phyloP scores from a whole-genome alignment of 2,888 invertebrate genomes.

The Herminia tarsipennalis region DNA sequence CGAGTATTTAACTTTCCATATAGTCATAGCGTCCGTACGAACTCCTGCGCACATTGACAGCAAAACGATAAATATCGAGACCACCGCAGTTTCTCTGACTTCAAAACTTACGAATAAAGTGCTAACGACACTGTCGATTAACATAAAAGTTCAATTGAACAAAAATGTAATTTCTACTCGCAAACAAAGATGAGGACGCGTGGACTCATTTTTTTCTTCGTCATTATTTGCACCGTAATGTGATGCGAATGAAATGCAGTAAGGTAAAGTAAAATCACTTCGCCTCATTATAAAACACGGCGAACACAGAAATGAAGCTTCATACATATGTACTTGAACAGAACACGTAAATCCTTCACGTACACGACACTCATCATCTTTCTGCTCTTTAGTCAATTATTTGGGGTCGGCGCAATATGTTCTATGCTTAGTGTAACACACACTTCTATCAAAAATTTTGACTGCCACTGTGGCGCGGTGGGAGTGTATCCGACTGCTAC shows the following conservation, averaged over 20 bases:
- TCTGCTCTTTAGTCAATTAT: too few relatives aligned
- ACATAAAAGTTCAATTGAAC: conserved; percentile 37
- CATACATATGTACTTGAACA: too few relatives aligned
- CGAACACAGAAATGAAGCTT: too few relatives aligned
- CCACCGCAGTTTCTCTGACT: conserved; percentile 25
- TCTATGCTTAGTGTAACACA: too few relatives aligned
- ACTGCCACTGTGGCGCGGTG: too few relatives aligned
- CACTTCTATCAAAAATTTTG: too few relatives aligned
- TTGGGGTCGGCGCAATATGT: too few relatives aligned
- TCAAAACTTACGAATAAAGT: conserved; percentile 2
- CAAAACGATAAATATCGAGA: conserved; percentile 34
- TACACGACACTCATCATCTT: too few relatives aligned
- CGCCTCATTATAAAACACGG: too few relatives aligned
- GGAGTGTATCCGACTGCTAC: too few relatives aligned
- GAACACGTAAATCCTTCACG: too few relatives aligned
- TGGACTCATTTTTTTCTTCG: conserved; percentile 64
- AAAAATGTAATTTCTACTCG: conserved; percentile 36
- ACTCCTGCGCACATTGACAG: conserved; percentile 23
- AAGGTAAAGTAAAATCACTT: conserved; percentile 63
- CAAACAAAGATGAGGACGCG: conserved; percentile 44
- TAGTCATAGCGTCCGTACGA: conserved; percentile 12
- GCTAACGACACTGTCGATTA: conserved; percentile 40
- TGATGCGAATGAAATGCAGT: conserved; percentile 56
- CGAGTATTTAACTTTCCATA: conserved; percentile 20
- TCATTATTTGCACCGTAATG: conserved; percentile 60